Evolutionary conservation across 2,888 invertebrate species (phyloP), one percentile per base, ranked within the genome.

Genomic region (Hedya salicella): DNA sequence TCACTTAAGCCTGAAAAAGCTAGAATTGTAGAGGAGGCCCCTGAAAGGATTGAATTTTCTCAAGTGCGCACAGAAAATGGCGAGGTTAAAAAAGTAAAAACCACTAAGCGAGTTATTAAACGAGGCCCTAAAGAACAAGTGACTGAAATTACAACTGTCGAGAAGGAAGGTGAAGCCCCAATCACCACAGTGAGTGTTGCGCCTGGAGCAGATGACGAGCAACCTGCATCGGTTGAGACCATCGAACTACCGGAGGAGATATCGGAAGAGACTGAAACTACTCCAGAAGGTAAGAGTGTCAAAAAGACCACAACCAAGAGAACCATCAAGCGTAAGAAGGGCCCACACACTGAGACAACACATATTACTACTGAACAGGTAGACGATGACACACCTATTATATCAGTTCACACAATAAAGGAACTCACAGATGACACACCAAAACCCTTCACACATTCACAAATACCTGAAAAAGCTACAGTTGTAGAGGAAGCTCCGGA

Each of bases 301-400:
- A 44, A 42, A 19, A 68, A 62, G 39, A 66, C 40, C 25, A 48
- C 75, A 32, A 72, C 65, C 3, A 67, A 66, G 8, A 82, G 86
- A 67, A 77, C 86, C 1, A 89, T 93, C 14, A 92, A 89, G 72
- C 92, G 79, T 52, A 77, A 75, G 14, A 71, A 73, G 49, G 80
- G 79, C 69, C 63, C 78, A 17, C 70, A 75, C 73, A 67, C 81
- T 59, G 70, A 78, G 77, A 78, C 76, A 3, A 82, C 92, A 5
- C 64, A 85, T 63, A 74, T 86, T 75, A 75, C 69, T 8, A 81
- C 91, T 1, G 70, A 85, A 69, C 88, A 91, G 74, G 90, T 91
- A 76, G 87, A 89, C 68, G 87, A 89, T 46, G 87, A 84, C 74
- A 73, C 86, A 81, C 80, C 92, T 71, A 74, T 89, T 75, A 78